These are phyloP conservation scores for Euzophera pinguis DNA, from an alignment of 2,888 invertebrate species.

Conservation along the genomic window DNA sequence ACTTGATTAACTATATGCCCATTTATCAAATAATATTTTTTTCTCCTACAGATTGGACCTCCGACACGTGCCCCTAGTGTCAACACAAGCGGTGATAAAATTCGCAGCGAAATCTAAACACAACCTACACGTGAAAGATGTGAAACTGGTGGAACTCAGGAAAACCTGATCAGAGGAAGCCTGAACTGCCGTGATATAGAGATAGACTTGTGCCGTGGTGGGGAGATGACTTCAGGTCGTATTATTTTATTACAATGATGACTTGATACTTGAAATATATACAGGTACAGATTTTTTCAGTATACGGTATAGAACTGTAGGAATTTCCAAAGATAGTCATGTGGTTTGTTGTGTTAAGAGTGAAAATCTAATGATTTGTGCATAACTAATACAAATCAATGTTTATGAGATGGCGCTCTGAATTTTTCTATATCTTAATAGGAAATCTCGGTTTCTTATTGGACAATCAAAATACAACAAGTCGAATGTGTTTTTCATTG, in stretches of 20 bases:
- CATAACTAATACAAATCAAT: no score
- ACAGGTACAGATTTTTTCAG: not conserved
- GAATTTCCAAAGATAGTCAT: no score
- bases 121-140: slow-evolving; percentile 88
- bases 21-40: no score
- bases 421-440: no score
- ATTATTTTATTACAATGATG: not conserved
- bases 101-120: slow-evolving; percentile 90
- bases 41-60: slow-evolving; percentile 82
- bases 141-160: slow-evolving; percentile 85
- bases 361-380: no score
- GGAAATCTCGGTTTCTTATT: no score
- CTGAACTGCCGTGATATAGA: slow-evolving; percentile 13
- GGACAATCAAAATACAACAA: no score
- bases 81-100: slow-evolving; percentile 90
- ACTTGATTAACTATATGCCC: no score
- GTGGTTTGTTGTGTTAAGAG: no score
- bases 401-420: no score
- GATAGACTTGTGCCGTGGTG: slow-evolving; percentile 14
- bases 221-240: slow-evolving; percentile 4
- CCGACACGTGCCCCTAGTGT: slow-evolving; percentile 88
- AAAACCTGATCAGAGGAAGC: slow-evolving; percentile 63
- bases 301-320: no score
- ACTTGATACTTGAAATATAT: not conserved
- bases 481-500: no score